Base-by-base conservation (phyloP, 2,888 invertebrate species). In the Elmis aenea region DNA sequence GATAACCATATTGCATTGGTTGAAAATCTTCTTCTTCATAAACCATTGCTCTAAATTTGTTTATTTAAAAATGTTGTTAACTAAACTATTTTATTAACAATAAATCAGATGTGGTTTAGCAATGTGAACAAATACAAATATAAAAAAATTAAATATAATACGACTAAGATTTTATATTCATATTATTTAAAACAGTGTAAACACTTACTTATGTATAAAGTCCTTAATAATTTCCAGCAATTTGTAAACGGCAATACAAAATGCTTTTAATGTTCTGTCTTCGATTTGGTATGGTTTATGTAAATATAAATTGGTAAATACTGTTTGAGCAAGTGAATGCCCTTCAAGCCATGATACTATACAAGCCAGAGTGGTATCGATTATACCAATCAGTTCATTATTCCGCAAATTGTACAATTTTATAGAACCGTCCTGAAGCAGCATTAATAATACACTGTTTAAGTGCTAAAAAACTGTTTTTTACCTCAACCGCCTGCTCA, bases 311-410 rank as follows among this genome's bases (percentile, higher is more conserved):
- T 95, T 95, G 13, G 94, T 96, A 63, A 96, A 95, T 5, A 97
- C 87, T 1, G 97, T 97, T 71, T 97, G 96, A 3, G 94, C 95
- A 48, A 96, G 74, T 0, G 91, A 93, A 61, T 93, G 91, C 0
- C 97, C 97, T 67, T 99, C 96, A 9, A 99, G 67, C 96, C 97
- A 99, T 0, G 96, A 94, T 1, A 94, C 94, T 52, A 97, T 75
- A 62, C 95, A 93, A 1, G 94, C 85, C 59, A 91, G 79, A 3
- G 95, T 88, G 0, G 90, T 87, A 73, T 99, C 97, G 54, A 96
- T 90, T 18, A 96, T 85, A 16, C 91, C 93, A 51, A 96, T 89
- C 31, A 91, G 69, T 69, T 96, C 94, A 29, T 77, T 72, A 20
- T 81, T 75, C 16, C 82, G 79, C 26, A 96, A 67, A 45, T 83